Base-by-base conservation (phyloP, 2,888 invertebrate genomes). In the Eucera pruinosa region DNA sequence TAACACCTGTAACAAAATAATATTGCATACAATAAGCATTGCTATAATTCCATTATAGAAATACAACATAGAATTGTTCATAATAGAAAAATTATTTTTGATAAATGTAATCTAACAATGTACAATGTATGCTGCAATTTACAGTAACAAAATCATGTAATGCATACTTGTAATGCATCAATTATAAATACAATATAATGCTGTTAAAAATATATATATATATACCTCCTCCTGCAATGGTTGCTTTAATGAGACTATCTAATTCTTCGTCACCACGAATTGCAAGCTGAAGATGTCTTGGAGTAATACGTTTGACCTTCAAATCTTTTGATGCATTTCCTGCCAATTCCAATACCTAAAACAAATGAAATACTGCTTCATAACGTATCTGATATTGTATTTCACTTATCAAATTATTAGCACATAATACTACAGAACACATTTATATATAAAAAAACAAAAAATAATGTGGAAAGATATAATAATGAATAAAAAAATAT, bases 321-420 rank as follows among this genome's bases (percentile, higher is more conserved):
- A 99, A 95, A 95, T 99, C 99, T 93, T 99, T 99, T 86, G 98
- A 98, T 67, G 99, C 99, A 93, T 99, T 99, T 66, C 99, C 99
- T 93, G 99, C 99, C 95, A 99, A 97, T 94, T 99, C 99, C 90
- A 99, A 93, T 4, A 99, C 99, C 98, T 99, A 89, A 4, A 90
- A 85, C 76, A 73, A 84, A 57, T 36, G 47, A 81, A 50, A 68
- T 20, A 5, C 15, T 9, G 33, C 13, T 45, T 23, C n/a, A 43
- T 30, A 23, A 33, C 15, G 13, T 11, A 39, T n/a, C 7, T 54
- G 41, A 69, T 2, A 25, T 50, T 18, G 2, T n/a, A 3, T 6
- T 2, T 2, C 7, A n/a, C 27, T 45, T 52, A 23, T 33, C 30
- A 54, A 36, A 47, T n/a, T 33, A 41, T 55, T 43, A 45, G 48